These are phyloP conservation scores for Aegithalos caudatus DNA, from an alignment of 2,113 vertebrate species.

Conservation along the genomic window DNA sequence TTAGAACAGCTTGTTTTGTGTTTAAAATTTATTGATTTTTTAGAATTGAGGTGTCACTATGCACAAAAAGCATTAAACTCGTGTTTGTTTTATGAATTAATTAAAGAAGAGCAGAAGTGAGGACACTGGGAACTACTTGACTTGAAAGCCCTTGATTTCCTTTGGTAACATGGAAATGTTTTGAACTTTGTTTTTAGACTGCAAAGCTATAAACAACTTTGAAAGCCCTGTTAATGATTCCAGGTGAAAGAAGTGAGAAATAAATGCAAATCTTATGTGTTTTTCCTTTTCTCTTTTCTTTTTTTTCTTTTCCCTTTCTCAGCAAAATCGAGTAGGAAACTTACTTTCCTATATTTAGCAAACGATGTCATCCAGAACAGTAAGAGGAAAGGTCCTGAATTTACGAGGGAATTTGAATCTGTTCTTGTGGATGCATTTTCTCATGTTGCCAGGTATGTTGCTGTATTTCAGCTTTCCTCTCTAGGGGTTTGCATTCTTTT, in stretches of 20 bases:
- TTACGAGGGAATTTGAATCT: constrained; percentile 92
- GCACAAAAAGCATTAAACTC: neutral
- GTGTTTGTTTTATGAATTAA: neutral
- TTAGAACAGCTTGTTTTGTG: neutral
- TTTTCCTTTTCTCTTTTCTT: neutral
- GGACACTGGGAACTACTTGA: neutral
- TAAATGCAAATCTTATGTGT: neutral
- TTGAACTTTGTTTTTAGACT: neutral
- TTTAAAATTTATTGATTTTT: neutral
- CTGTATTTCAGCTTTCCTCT: neutral
- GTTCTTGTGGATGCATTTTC: constrained; percentile 97
- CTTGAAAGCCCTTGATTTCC: neutral
- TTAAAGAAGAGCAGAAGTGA: neutral
- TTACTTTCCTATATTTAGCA: constrained; percentile 96
- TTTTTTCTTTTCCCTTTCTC: neutral
- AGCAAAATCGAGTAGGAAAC: constrained; percentile 92
- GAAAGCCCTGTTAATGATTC: neutral
- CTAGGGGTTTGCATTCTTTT: neutral
- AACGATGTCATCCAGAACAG: constrained; percentile 99
- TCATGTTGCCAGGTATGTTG: constrained; percentile 91
- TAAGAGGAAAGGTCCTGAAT: constrained; percentile 98
- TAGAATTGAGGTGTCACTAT: neutral
- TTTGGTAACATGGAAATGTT: neutral
- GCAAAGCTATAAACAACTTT: neutral
- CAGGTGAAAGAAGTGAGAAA: constrained; percentile 4